Percentiles rank a stretch among this genome's conserved stretches.
Conservation (phyloP, 2,888 invertebrate genomes). For the Amorpha juglandis region DNA sequence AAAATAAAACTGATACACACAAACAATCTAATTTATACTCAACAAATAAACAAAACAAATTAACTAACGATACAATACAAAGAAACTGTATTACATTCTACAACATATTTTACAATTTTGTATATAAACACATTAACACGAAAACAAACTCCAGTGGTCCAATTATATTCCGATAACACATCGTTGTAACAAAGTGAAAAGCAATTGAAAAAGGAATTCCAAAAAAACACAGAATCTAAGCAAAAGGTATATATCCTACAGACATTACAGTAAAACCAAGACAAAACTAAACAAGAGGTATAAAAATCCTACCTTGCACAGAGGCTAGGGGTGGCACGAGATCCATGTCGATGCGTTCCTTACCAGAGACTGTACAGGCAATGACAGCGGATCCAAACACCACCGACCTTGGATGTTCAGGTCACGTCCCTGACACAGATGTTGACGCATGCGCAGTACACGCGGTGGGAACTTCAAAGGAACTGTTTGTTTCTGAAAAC, state of each 20-base stretch:
- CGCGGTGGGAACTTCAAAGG: conserved; percentile 40
- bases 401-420: conserved; percentile 70
- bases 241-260: neutral
- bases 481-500: neutral
- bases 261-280: neutral
- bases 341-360: conserved; percentile 53
- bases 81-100: neutral
- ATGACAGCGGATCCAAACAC: conserved; percentile 66
- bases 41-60: neutral
- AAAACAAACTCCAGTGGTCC: neutral
- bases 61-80: neutral
- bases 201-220: neutral
- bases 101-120: neutral
- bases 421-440: conserved; percentile 77
- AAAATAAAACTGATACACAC: neutral
- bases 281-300: conserved; percentile 30
- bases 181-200: neutral
- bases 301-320: conserved; percentile 53
- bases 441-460: conserved; percentile 63
- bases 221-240: neutral
- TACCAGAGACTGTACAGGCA: conserved; percentile 39
- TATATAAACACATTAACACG: neutral
- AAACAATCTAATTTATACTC: neutral
- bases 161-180: neutral
- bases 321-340: conserved; percentile 55